Percentiles rank a stretch among this genome's conserved stretches.
These are phyloP conservation scores for Xanthia togata DNA, from an alignment of 2,888 invertebrate species.

Conservation along the genomic window DNA sequence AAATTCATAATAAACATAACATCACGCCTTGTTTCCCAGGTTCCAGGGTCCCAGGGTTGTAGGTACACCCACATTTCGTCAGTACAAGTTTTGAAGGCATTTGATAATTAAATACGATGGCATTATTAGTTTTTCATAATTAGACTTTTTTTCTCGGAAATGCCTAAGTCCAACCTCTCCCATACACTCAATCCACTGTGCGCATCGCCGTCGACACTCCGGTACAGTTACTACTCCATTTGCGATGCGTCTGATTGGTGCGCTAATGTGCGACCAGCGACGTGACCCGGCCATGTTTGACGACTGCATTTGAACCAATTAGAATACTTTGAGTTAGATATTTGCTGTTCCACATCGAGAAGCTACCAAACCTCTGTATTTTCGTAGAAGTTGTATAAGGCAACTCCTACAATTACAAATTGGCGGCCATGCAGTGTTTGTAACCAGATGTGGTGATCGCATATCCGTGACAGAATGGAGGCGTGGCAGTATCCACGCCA, in stretches of 20 bases:
- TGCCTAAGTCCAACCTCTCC: too few relatives aligned
- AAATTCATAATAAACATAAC: too few relatives aligned
- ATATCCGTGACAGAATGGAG: neutral
- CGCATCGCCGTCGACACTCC: neutral
- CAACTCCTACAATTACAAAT: neutral
- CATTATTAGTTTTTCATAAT: too few relatives aligned
- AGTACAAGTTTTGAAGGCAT: too few relatives aligned
- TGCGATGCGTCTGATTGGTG: slow-evolving; percentile 50
- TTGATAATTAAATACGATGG: too few relatives aligned
- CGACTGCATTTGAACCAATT: slow-evolving; percentile 28
- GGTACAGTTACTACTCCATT: slow-evolving; percentile 57
- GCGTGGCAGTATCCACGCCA: too few relatives aligned
- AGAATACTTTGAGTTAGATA: slow-evolving; percentile 9
- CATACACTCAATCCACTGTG: too few relatives aligned
- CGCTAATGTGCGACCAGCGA: slow-evolving; percentile 51
- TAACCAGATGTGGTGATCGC: neutral
- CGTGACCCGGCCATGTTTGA: slow-evolving; percentile 2
- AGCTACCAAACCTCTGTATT: too few relatives aligned
- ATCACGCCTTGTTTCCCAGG: too few relatives aligned
- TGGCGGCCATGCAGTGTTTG: neutral
- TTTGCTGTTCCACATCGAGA: neutral
- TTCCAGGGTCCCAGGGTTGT: too few relatives aligned
- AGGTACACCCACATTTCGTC: too few relatives aligned
- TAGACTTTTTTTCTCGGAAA: too few relatives aligned
- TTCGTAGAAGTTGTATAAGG: neutral